phyloP scores from a whole-genome alignment of 2,888 invertebrate species.

The Protophormia terraenovae region DNA sequence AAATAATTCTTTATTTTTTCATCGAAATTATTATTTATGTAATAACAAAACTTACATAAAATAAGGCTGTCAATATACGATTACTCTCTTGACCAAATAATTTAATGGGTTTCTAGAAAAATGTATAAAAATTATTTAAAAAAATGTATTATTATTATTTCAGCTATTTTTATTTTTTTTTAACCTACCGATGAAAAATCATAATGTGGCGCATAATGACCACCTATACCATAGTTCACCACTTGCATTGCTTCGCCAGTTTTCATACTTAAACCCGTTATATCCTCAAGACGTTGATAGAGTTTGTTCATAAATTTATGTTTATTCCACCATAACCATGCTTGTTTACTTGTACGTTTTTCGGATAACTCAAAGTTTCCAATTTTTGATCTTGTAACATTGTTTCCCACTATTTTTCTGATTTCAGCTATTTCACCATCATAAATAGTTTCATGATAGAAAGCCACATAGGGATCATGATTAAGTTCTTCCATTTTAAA shows the following conservation, averaged over 20 bases:
- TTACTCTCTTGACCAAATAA: slow-evolving; percentile 56
- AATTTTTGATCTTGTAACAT: slow-evolving; percentile 67
- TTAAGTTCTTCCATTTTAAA: slow-evolving; percentile 71
- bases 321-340: slow-evolving; percentile 62
- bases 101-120: slow-evolving; percentile 31
- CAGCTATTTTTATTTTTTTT: not conserved
- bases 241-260: slow-evolving; percentile 68
- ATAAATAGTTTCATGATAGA: slow-evolving; percentile 67
- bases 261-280: slow-evolving; percentile 70
- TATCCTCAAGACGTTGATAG: slow-evolving; percentile 68
- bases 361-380: slow-evolving; percentile 49
- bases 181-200: slow-evolving; percentile 67
- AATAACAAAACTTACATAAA: slow-evolving; percentile 69
- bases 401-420: slow-evolving; percentile 39
- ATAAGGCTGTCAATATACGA: slow-evolving; percentile 70
- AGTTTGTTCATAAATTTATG: slow-evolving; percentile 60
- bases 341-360: slow-evolving; percentile 68
- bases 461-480: slow-evolving; percentile 67
- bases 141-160: too few species aligned
- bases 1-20: too few species aligned
- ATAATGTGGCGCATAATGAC: slow-evolving; percentile 69
- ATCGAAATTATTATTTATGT: too few species aligned
- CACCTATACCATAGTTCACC: slow-evolving; percentile 71
- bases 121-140: not conserved
- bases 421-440: slow-evolving; percentile 62